Base-by-base conservation (phyloP, 64 coral and sea anemone species). In the Exaiptasia diaphana region DNA sequence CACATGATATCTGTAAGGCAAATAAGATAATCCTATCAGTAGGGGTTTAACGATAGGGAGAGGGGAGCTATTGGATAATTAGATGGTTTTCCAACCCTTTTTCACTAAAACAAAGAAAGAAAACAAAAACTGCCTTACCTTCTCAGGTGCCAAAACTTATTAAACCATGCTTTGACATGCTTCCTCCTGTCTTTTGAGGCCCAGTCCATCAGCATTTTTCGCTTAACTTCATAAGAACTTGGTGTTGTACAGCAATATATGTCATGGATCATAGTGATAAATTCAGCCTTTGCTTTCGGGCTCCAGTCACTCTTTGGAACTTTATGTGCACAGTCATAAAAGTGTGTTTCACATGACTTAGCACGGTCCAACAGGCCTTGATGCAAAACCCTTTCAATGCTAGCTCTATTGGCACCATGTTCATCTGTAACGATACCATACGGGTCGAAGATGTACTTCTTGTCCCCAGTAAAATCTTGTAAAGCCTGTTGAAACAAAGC, bases 301-400 rank as follows among this genome's bases (percentile, higher is more conserved):
- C 78, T 81, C 78, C 78, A 81, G 1, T 58, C 38, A 23, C 27
- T 22, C 10, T 67, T 81, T 12, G 22, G 10, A 36, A 71, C n/a
- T 56, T 45, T 57, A 38, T 85, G 67, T 7, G 65, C 50, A 85
- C 65, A 85, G 35, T 85, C 82, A 61, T 85, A 85, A 26, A 85
- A 85, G 50, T 85, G 82, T 4, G 26, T 7, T 38, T 85, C 82
- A 74, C 68, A 85, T 5, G 82, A 85, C 18, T 85, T 85, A 41
- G 82, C 18, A 1, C 82, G 5, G 10, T 42, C 50, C 9, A 85
- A 12, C 82, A 85, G 39, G 9, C 24, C 50, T 13, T 21, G 6
- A 4, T 74, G 57, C 5, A 85, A 29, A 26, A 40, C 18, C 1
- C 24, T 13, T 4, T 25, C 29, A 21, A 85, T 61, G 12, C 82